A percentile compares a stretch with the other conserved stretches of the same genome.
These are phyloP conservation scores for Clarias magur DNA, from an alignment of 2,113 vertebrate species.

Conservation along the genomic window DNA sequence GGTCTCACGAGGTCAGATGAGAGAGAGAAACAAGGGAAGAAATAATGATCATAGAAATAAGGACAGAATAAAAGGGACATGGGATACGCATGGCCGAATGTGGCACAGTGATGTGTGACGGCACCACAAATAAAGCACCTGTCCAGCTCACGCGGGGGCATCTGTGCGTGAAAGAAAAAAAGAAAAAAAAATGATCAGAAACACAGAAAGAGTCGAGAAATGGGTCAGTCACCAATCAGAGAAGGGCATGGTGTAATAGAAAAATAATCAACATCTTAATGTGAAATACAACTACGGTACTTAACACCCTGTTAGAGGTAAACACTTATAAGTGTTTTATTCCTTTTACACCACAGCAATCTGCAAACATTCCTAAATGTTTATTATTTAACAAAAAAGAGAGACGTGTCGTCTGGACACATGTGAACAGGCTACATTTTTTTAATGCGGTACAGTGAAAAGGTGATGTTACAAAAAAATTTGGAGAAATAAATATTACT, in stretches of 20 bases:
- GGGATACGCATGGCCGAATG: background rate
- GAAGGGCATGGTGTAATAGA: background rate
- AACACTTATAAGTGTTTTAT: background rate
- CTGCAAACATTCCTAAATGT: no score
- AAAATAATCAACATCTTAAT: background rate
- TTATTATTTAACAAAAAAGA: no score
- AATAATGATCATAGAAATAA: background rate
- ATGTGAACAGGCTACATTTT: no score
- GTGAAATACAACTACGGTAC: background rate
- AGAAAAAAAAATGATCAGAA: background rate
- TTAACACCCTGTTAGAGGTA: background rate
- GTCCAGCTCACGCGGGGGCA: slow-evolving; percentile 19
- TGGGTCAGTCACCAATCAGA: slow-evolving; percentile 15
- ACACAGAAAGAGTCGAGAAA: slow-evolving; percentile 30
- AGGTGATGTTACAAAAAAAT: no score
- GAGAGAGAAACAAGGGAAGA: background rate
- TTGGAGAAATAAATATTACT: no score
- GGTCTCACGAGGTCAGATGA: background rate
- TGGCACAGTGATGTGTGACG: background rate
- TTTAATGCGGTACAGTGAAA: no score
- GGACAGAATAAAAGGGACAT: background rate
- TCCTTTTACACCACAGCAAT: no score
- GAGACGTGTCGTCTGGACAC: no score
- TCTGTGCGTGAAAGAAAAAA: slow-evolving; percentile 21
- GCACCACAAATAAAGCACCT: slow-evolving; percentile 53